phyloP scores from a whole-genome alignment of 2,888 invertebrate genomes.

The Stramonita haemastoma region DNA sequence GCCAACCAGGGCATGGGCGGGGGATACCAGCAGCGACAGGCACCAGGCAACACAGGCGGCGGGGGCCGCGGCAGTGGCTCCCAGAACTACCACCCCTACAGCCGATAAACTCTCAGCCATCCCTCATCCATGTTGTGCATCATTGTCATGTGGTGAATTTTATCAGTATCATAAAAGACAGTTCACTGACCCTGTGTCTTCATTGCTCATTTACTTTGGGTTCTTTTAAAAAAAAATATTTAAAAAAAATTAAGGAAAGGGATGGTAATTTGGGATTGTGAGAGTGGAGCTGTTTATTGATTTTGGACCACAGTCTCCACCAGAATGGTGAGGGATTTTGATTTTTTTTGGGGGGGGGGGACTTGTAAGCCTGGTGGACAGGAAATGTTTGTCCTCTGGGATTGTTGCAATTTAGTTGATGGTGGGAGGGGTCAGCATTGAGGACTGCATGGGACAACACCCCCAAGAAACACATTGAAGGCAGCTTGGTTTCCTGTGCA shows the following conservation, averaged over 20 bases:
- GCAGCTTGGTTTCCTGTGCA: slow-evolving; percentile 18
- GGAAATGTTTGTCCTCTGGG: too few species aligned
- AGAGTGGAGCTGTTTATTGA: too few species aligned
- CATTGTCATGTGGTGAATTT: neutral
- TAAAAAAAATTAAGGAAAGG: neutral
- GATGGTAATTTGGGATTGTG: neutral
- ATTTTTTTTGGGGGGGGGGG: too few species aligned
- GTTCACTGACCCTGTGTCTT: neutral
- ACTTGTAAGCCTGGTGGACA: too few species aligned
- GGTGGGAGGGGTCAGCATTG: neutral
- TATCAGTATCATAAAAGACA: neutral
- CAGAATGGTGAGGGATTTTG: too few species aligned
- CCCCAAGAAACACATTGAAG: slow-evolving; percentile 13
- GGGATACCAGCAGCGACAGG: slow-evolving; percentile 40
- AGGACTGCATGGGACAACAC: neutral
- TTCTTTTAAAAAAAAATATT: too few species aligned
- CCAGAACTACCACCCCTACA: slow-evolving; percentile 43
- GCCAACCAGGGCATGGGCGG: slow-evolving; percentile 20
- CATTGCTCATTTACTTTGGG: neutral
- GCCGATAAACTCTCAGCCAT: slow-evolving; percentile 17
- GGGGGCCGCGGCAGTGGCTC: slow-evolving; percentile 35
- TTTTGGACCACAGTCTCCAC: too few species aligned
- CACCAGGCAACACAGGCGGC: slow-evolving; percentile 35
- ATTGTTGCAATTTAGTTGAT: too few species aligned
- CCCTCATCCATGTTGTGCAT: neutral